Conservation (phyloP, 2,888 invertebrate species). For the Hypselothyrea guttata region DNA sequence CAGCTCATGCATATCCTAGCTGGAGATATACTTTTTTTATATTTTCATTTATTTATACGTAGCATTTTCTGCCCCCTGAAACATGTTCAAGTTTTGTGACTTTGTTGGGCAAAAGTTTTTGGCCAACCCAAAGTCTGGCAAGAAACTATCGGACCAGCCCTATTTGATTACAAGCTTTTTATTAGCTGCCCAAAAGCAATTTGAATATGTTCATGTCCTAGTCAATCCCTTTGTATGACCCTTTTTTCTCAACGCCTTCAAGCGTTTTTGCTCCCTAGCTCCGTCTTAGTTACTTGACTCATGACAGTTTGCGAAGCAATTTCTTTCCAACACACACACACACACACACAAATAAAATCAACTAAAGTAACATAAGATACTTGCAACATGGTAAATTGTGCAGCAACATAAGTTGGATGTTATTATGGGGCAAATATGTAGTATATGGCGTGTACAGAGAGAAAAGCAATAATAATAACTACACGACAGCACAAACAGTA, state of each 20-base stretch:
- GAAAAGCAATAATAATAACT: slow-evolving; percentile 10
- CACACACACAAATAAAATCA: background rate
- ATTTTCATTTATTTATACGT: background rate
- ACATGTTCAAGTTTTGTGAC: slow-evolving; percentile 67
- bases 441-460: slow-evolving; percentile 3
- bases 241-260: slow-evolving; percentile 46
- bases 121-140: slow-evolving; percentile 16
- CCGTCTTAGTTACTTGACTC: background rate
- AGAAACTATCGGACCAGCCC: slow-evolving; percentile 18
- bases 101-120: slow-evolving; percentile 55
- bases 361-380: slow-evolving; percentile 14
- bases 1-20: slow-evolving; percentile 64
- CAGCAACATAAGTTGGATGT: slow-evolving; percentile 55
- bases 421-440: slow-evolving; percentile 33
- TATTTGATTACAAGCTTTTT: slow-evolving; percentile 70
- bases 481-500: slow-evolving; percentile 12
- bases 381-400: slow-evolving; percentile 39
- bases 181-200: slow-evolving; percentile 72
- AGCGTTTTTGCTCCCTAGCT: slow-evolving; percentile 31
- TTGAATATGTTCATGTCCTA: slow-evolving; percentile 65
- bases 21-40: slow-evolving; percentile 52
- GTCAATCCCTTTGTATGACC: slow-evolving; percentile 57
- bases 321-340: slow-evolving; percentile 13
- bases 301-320: slow-evolving; percentile 19
- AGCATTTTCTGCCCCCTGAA: slow-evolving; percentile 2